Evolutionary conservation across 2,113 vertebrate genomes (phyloP), one percentile per base, ranked within the genome.

Genomic region (Dasyornis broadbenti): DNA sequence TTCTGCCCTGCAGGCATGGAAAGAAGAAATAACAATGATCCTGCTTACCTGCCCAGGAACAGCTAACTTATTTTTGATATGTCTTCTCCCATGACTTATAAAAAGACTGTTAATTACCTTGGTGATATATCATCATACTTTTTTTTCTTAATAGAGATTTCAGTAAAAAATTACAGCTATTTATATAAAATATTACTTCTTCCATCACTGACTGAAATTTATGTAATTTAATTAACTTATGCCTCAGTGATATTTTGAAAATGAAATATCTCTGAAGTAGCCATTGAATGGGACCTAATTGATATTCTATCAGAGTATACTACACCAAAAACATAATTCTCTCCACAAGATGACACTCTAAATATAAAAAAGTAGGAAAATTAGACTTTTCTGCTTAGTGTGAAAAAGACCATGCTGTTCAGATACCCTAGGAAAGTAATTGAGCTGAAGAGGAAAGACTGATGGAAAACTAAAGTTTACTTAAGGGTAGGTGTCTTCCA

Each of bases 171-270:
- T 86, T 79, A 35, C 61, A 91, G 45, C 85, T 93, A 86, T 82
- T 96, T 96, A 53, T 90, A 95, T 70, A 35, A 92, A 96, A 91
- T 86, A 96, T 82, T 92, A 76, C 70, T 96, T 94, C 85, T 89
- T 84, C 91, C 37, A 61, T 95, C 86, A 89, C 44, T 96, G 82
- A 63, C 64, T 94, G 56, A 88, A 97, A 97, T 96, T 92, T 95
- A 96, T 95, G 87, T 94, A 96, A 96, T 97, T 97, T 96, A 95
- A 97, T 97, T 97, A 97, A 97, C 80, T 95, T 94, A 92, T 69
- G 61, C 86, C 92, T 97, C 10, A 4, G 61, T 94, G 82, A 84
- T 92, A 94, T 96, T 97, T 96, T 94, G 57, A 69, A 97, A 96
- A 93, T 82, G 21, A 96, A 96, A 80, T 80, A 63, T 10, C 80